A percentile compares a stretch with the other conserved stretches of the same genome.
phyloP scores from a whole-genome alignment of 30 jellyfish, hydroid and myxozoan genomes.

The Aurelia sp. region DNA sequence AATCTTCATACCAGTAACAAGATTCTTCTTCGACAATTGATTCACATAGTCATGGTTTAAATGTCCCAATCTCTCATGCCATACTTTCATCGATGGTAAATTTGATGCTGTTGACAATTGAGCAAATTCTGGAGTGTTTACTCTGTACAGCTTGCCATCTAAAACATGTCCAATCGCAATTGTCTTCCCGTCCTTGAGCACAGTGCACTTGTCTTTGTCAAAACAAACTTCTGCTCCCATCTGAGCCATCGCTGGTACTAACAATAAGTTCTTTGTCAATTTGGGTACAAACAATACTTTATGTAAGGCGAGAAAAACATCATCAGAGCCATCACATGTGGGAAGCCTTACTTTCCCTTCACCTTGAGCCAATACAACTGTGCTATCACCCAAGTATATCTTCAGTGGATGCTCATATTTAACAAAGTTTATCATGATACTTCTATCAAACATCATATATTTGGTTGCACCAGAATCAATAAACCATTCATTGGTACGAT shows the following conservation, averaged over 20 bases:
- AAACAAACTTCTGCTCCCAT: conserved; percentile 25
- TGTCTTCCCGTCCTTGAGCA: conserved; percentile 20
- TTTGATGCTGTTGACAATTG: conserved; percentile 22
- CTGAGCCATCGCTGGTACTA: conserved; percentile 30
- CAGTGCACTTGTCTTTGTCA: conserved; percentile 41
- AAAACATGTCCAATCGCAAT: conserved; percentile 36
- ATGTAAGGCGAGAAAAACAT: too few species aligned
- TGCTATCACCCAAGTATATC: too few species aligned
- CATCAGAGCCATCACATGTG: too few species aligned
- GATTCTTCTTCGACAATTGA: conserved; percentile 28
- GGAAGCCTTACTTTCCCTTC: too few species aligned
- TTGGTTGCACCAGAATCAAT: conserved; percentile 66
- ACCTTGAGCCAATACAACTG: too few species aligned
- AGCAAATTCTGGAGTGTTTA: conserved; percentile 47
- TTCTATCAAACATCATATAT: conserved; percentile 39
- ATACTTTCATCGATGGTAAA: conserved; percentile 17
- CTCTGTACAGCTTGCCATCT: conserved; percentile 51
- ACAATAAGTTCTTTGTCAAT: conserved; percentile 49
- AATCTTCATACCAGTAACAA: conserved; percentile 55
- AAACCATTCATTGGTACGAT: conserved; percentile 54
- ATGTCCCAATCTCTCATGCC: conserved; percentile 69
- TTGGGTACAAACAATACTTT: conserved; percentile 49
- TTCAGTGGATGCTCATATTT: not conserved
- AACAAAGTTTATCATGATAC: conserved; percentile 10
- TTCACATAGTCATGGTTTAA: conserved; percentile 53